phyloP scores from a whole-genome alignment of 2,113 vertebrate species.

The Geococcyx californianus region DNA sequence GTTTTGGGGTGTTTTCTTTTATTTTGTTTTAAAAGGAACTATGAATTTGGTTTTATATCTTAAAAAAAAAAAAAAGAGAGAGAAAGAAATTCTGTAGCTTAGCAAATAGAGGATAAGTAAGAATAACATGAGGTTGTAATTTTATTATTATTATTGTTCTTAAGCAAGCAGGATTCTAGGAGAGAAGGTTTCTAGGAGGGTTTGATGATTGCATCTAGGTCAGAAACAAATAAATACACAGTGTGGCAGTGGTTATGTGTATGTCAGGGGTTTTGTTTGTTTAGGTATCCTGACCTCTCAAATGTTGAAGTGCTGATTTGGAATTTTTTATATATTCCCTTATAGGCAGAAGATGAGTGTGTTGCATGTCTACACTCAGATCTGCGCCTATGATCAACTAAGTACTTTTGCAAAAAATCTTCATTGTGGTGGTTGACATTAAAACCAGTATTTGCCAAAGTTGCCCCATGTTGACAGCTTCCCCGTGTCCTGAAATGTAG shows the following conservation, averaged over 20 bases:
- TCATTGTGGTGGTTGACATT: background rate
- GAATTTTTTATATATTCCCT: background rate
- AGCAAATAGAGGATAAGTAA: background rate
- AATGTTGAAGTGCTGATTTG: background rate
- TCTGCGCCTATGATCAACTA: background rate
- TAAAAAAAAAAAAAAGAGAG: background rate
- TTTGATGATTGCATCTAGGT: background rate
- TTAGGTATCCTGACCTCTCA: background rate
- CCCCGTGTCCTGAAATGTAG: background rate
- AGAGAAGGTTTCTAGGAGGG: background rate
- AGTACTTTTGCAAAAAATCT: background rate
- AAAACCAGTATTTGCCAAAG: background rate
- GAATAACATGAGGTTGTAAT: background rate
- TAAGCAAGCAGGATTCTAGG: background rate
- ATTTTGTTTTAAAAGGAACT: background rate
- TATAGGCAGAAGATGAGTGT: background rate
- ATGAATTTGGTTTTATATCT: background rate
- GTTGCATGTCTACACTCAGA: background rate
- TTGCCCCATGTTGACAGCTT: background rate
- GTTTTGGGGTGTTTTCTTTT: rapidly evolving
- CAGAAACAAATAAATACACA: background rate
- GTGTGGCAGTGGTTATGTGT: background rate
- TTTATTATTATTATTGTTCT: background rate
- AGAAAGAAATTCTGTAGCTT: background rate
- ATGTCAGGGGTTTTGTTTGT: background rate